Evolutionary conservation across 2,888 invertebrate species (phyloP), one percentile per base, ranked within the genome.

Genomic region (Adelphocoris suturalis): DNA sequence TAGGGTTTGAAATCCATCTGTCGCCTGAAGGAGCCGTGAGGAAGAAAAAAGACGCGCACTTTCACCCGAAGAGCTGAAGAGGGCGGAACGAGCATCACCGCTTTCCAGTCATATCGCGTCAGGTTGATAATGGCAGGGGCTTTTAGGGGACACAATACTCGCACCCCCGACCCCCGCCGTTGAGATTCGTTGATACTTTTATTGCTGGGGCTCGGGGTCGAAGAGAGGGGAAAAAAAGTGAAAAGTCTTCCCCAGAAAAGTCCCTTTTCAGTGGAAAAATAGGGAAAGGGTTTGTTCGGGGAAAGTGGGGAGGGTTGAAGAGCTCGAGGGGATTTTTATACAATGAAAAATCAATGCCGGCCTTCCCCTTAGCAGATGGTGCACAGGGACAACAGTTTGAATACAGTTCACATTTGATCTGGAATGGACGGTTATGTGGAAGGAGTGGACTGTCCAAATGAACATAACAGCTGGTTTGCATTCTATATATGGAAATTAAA

Each of bases 111-210:
- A 78, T 78, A 78, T 78, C 68, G 68, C 68, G 68, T 68, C 78
- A 78, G 78, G 78, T 78, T 78, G 78, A 78, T 78, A 78, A 78
- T 78, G 78, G 78, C 78, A 46, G 78, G 47, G 37, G 78, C 78
- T 78, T 78, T 78, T 78, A 78, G 47, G 78, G 46, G 78, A 47
- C 78, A 78, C 78, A 78, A 78, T 78, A 19, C 78, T 68, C 57
- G 57, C n/a, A 19, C 68, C 68, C 23, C 27, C 68, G 19, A n/a
- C 23, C 23, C 68, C 5, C 23, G 5, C 9, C 68, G 11, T 11
- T 23, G 23, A 68, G 68, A 68, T 68, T 68, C 68, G 68, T 68
- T 68, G 68, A 68, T 68, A 68, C 68, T 68, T 68, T 68, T 68
- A 68, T 68, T 68, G 68, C 68, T 68, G 68, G 68, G 68, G 27